phyloP scores from a whole-genome alignment of 1,140 invertebrate species.

The Danaus melanippus region DNA sequence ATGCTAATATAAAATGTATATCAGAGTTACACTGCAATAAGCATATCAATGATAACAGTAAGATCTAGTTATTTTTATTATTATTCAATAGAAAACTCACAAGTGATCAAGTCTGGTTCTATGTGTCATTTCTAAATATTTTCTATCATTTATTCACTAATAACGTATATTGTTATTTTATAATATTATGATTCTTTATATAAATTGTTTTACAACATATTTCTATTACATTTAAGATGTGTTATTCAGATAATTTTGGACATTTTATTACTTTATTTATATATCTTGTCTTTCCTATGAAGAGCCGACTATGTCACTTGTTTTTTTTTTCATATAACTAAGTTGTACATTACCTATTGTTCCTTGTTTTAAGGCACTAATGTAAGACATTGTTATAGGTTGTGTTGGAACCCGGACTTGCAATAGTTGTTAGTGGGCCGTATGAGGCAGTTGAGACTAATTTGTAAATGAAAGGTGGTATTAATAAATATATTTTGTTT shows the following conservation, averaged over 20 bases:
- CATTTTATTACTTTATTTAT: too few relatives aligned
- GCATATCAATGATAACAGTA: constrained; percentile 53
- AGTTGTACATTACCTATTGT: constrained; percentile 28
- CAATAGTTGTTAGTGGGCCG: constrained; percentile 42
- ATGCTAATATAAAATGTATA: too few relatives aligned
- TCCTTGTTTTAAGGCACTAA: constrained; percentile 61
- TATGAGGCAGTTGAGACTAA: constrained; percentile 44
- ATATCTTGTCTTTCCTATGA: too few relatives aligned
- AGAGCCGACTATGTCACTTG: too few relatives aligned
- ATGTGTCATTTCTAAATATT: too few relatives aligned
- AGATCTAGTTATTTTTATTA: constrained; percentile 37
- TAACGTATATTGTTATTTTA: too few relatives aligned
- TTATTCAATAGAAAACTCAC: constrained; percentile 14
- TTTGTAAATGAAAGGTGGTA: constrained; percentile 63
- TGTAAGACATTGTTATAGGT: constrained; percentile 51
- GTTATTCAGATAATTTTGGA: too few relatives aligned
- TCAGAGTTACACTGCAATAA: constrained; percentile 39
- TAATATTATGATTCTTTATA: too few relatives aligned
- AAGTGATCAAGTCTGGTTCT: not conserved
- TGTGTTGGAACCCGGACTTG: constrained; percentile 40
- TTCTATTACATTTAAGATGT: too few relatives aligned
- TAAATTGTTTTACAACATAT: too few relatives aligned
- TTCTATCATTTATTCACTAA: too few relatives aligned
- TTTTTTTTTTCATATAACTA: too few relatives aligned
- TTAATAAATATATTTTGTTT: constrained; percentile 69